Evolutionary conservation across 2,888 invertebrate species (phyloP).

Genomic region (Notodonta ziczac): DNA sequence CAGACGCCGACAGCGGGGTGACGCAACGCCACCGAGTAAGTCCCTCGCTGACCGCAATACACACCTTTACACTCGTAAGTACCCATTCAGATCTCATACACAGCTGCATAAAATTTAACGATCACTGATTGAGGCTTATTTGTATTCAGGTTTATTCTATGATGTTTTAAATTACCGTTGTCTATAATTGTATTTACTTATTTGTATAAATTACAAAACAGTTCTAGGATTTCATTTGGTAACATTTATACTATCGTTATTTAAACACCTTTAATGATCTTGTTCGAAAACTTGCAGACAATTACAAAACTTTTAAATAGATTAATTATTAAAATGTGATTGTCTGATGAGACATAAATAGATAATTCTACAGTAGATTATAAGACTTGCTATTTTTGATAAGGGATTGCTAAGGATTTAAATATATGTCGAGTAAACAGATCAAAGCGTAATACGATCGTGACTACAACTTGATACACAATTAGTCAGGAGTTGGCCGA

Average conservation of each 20-base stretch:
- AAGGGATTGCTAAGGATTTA: no score
- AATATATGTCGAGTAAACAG: no score
- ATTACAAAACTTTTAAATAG: not conserved
- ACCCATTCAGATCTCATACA: slow-evolving; percentile 54
- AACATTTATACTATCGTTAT: not conserved
- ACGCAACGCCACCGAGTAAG: slow-evolving; percentile 54
- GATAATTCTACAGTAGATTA: no score
- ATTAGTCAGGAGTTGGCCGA: slow-evolving; percentile 44
- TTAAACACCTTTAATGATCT: not conserved
- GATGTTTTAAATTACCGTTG: slow-evolving; percentile 1
- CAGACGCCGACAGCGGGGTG: slow-evolving; percentile 57
- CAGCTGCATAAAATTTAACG: slow-evolving; percentile 43
- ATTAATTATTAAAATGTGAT: no score
- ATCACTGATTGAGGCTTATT: slow-evolving; percentile 41
- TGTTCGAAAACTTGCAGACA: not conserved
- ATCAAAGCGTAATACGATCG: slow-evolving; percentile 27
- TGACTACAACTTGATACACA: slow-evolving; percentile 42
- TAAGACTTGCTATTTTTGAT: no score
- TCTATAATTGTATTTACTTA: not conserved
- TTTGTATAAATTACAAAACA: slow-evolving; percentile 1
- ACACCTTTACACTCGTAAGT: slow-evolving; percentile 55
- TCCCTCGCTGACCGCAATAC: slow-evolving; percentile 67
- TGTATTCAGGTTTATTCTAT: slow-evolving; percentile 16
- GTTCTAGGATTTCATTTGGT: not conserved
- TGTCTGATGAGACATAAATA: not conserved